Evolutionary conservation across 2,113 vertebrate genomes (phyloP).

Genomic region (Saguinus midas): DNA sequence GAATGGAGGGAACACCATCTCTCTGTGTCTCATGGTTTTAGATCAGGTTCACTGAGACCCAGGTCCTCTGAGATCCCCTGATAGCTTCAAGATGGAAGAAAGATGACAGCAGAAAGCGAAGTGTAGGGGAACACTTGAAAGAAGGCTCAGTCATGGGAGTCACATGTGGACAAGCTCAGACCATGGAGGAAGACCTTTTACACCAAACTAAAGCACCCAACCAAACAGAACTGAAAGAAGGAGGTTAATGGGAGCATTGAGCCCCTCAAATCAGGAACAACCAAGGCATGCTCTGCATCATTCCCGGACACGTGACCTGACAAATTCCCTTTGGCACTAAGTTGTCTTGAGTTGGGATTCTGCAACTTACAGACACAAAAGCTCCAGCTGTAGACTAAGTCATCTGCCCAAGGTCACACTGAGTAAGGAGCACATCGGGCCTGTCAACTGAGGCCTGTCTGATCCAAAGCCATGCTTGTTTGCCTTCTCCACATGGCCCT

Average conservation of each 20-base stretch:
- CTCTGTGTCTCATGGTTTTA: neutral
- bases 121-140: neutral
- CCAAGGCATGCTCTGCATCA: neutral
- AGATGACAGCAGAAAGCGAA: neutral
- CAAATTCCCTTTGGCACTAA: neutral
- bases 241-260: neutral
- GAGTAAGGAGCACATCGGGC: neutral
- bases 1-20: neutral
- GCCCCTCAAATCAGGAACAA: neutral
- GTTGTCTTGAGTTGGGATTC: neutral
- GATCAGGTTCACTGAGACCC: neutral
- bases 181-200: neutral
- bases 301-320: neutral
- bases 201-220: neutral
- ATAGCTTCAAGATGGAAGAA: neutral
- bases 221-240: neutral
- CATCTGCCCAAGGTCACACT: neutral
- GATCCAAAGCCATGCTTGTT: neutral
- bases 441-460: neutral
- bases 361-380: neutral
- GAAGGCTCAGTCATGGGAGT: neutral
- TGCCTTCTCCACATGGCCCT: neutral
- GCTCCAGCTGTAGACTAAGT: neutral
- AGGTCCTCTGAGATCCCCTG: neutral
- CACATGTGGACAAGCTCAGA: neutral